These are phyloP conservation scores for Drosophila bocki DNA, from an alignment of 1,140 invertebrate genomes.

Conservation along the genomic window DNA sequence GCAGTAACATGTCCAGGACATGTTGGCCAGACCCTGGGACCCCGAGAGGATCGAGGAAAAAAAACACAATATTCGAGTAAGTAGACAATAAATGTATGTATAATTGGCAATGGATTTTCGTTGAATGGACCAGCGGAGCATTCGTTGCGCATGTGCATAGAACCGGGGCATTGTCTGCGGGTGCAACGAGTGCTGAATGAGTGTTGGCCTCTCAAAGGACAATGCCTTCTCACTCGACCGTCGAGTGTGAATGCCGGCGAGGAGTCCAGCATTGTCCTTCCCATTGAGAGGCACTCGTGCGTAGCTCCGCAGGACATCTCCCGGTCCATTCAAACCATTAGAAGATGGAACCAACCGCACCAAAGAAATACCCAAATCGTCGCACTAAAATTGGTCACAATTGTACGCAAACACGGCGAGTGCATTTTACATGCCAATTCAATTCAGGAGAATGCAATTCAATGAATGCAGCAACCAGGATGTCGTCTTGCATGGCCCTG, in stretches of 20 bases:
- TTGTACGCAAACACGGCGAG: conserved; percentile 39
- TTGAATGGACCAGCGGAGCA: conserved; percentile 54
- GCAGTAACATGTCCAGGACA: conserved; percentile 37
- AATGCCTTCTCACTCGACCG: conserved; percentile 62
- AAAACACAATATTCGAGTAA: conserved; percentile 30
- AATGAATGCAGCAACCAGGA: conserved; percentile 47
- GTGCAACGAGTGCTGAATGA: conserved; percentile 61
- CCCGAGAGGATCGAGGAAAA: conserved; percentile 3
- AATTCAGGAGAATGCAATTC: conserved; percentile 53
- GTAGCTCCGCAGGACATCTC: conserved; percentile 73
- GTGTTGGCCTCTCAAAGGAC: conserved; percentile 60
- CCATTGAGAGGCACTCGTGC: conserved; percentile 73
- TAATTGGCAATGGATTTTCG: conserved; percentile 56
- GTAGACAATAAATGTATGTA: conserved; percentile 56
- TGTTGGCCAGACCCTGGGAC: conserved; percentile 35
- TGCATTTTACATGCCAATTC: conserved; percentile 78
- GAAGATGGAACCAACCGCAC: conserved; percentile 28
- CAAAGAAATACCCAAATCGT: conserved; percentile 30
- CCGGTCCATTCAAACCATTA: conserved; percentile 32
- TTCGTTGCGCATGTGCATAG: conserved; percentile 76
- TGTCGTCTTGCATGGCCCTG: conserved; percentile 41
- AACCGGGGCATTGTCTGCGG: conserved; percentile 45
- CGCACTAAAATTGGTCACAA: conserved; percentile 55
- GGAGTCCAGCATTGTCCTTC: conserved; percentile 53
- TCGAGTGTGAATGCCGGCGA: conserved; percentile 72